phyloP scores from a whole-genome alignment of 2,888 invertebrate genomes.

The Malthinus flaveolus region DNA sequence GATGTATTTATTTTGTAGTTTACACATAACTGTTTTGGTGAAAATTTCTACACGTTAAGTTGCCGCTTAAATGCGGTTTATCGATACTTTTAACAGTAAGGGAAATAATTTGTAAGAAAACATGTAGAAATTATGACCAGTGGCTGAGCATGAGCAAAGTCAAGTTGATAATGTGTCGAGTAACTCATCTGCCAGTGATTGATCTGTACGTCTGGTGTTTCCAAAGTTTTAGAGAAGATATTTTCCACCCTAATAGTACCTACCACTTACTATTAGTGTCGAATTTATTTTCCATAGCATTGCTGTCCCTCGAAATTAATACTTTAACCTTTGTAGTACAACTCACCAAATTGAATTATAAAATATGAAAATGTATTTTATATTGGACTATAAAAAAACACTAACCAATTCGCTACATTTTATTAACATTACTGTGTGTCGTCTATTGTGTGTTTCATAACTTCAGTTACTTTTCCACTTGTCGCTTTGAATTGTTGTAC shows the following conservation, averaged over 20 bases:
- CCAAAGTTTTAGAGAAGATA: conserved; percentile 40
- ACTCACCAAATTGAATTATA: background rate
- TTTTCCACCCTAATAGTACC: conserved; percentile 39
- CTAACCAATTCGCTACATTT: background rate
- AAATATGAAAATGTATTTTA: background rate
- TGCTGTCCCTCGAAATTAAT: background rate
- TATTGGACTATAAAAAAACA: background rate
- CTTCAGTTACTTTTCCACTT: no score
- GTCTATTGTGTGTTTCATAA: no score
- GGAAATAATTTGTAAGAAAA: background rate
- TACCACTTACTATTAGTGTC: conserved; percentile 38
- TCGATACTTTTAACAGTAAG: no score
- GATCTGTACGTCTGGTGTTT: conserved; percentile 53
- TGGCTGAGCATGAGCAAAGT: conserved; percentile 50
- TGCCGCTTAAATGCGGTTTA: background rate
- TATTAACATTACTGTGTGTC: no score
- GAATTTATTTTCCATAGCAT: conserved; percentile 42
- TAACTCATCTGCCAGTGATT: conserved; percentile 55
- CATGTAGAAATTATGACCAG: conserved; percentile 39
- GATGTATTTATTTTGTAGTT: background rate
- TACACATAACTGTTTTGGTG: background rate
- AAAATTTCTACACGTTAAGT: conserved; percentile 6
- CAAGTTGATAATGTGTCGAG: conserved; percentile 43
- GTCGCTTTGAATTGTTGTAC: no score
- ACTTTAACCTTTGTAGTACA: background rate